Evolutionary conservation across 2,113 vertebrate genomes (phyloP), one percentile per base, ranked within the genome.

Genomic region (Neotragus moschatus): DNA sequence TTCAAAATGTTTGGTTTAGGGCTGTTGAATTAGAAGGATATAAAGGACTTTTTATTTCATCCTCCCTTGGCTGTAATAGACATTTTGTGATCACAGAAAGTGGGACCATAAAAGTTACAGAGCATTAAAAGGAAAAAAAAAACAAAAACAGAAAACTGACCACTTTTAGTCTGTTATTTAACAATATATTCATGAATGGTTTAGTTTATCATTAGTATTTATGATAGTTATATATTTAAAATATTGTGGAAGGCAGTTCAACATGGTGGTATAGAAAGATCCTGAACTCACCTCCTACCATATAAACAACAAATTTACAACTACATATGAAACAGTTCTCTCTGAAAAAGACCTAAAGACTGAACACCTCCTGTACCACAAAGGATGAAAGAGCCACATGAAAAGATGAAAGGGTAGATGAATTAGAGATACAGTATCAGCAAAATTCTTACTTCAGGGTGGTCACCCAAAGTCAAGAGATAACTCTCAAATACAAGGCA

Each of bases 1-100:
- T 98, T 89, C 94, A 97, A 97, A 96, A 90, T 14, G 53, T 95
- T 97, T 91, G 80, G 7, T 51, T 97, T 82, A 92, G 56, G 45
- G 70, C 43, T 96, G 88, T 92, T 53, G 94, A 97, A 95, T 98
- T 90, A 95, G 80, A 55, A 92, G 21, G 61, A 88, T 81, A 90
- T 85, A 92, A 88, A 94, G 45, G 39, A 66, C 13, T 92, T 96
- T 90, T 91, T 55, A 92, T 92, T 92, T 56, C 53, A 87, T 58
- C 30, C 5, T 93, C 19, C 15, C 58, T 91, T 79, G n/a, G 79
- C 53, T 84, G 15, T 33, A 53, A n/a, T 51, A 94, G 81, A 58
- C 5, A 1, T 80, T 95, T 88, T n/a, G 7, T 92, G n/a, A 96
- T 82, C 49, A 77, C 11, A 95, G 49, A 66, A 96, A 92, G 13